phyloP scores from a whole-genome alignment of 2,888 invertebrate species.

The Xestia c-nigrum region DNA sequence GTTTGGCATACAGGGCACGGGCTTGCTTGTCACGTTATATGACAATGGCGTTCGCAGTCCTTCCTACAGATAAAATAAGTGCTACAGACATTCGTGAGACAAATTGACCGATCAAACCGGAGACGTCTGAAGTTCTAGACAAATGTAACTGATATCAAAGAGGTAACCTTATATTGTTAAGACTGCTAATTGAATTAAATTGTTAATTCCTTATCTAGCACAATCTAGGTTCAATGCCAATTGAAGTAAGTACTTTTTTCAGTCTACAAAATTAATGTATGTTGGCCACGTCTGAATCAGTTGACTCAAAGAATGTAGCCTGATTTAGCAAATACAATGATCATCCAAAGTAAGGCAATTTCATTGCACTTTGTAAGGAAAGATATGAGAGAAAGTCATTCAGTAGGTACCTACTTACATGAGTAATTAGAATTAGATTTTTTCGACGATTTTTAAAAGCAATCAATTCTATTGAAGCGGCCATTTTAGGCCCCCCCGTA shows the following conservation, averaged over 20 bases:
- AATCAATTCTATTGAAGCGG: background rate
- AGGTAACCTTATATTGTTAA: conserved; percentile 51
- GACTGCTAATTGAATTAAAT: conserved; percentile 53
- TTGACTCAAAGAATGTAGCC: background rate
- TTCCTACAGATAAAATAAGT: background rate
- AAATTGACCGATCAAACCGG: background rate
- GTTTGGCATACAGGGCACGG: no score
- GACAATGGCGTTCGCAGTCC: background rate
- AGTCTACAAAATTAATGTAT: background rate
- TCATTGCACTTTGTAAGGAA: background rate
- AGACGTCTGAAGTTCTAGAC: conserved; percentile 9
- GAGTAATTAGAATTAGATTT: background rate
- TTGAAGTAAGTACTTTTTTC: conserved; percentile 1
- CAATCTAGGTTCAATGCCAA: conserved; percentile 39
- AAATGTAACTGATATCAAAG: conserved; percentile 53
- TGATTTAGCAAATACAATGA: background rate
- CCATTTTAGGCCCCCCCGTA: background rate
- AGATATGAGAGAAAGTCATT: background rate
- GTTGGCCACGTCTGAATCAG: background rate
- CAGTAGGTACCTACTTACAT: no score
- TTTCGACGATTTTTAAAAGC: background rate
- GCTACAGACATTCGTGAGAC: background rate
- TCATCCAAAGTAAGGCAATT: background rate
- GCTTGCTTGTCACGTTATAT: no score
- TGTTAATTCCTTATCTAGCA: conserved; percentile 44